Evolutionary conservation across 2,113 vertebrate genomes (phyloP).

Genomic region (Semnornis frantzii): DNA sequence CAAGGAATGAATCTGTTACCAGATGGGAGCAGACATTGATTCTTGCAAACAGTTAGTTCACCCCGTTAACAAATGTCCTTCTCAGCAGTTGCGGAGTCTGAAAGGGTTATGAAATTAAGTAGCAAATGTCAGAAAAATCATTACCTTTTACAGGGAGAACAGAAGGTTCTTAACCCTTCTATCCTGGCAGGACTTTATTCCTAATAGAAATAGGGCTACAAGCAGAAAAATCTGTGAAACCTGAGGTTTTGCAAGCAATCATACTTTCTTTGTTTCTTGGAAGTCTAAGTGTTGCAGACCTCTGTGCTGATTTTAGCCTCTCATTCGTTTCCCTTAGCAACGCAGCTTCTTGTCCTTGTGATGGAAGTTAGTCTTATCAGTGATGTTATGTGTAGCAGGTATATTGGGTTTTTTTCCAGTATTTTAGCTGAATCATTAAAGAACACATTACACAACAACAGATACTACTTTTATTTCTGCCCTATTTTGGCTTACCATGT

Average conservation of each 20-base stretch:
- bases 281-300: not conserved
- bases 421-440: not conserved
- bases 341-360: not conserved
- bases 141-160: not conserved
- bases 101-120: not conserved
- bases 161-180: not conserved
- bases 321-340: slow-evolving; percentile 35
- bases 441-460: not conserved
- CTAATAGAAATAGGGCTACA: not conserved
- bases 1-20: not conserved
- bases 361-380: not conserved
- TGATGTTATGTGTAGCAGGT: not conserved
- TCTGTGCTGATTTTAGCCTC: not conserved
- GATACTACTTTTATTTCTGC: not conserved
- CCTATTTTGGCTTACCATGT: not conserved
- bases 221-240: not conserved
- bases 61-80: not conserved
- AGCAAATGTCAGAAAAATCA: not conserved
- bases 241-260: not conserved
- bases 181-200: not conserved
- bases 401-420: not conserved
- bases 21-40: not conserved
- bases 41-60: not conserved
- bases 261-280: not conserved
- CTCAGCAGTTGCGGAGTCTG: not conserved